Evolutionary conservation across 2,113 vertebrate species (phyloP).

Genomic region (Vombatus ursinus): DNA sequence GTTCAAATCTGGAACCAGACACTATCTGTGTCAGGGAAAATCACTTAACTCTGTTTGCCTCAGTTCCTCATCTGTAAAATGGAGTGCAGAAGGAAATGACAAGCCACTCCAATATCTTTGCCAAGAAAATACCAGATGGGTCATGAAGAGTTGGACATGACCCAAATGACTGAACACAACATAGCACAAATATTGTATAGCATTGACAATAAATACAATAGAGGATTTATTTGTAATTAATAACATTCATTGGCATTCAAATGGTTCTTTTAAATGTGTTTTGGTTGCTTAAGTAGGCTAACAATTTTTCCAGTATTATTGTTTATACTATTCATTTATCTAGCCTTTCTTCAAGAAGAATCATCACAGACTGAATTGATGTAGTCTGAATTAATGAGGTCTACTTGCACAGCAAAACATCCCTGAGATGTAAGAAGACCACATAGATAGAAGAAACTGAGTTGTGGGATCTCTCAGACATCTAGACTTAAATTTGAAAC

Average conservation of each 20-base stretch:
- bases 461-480: constrained; percentile 45
- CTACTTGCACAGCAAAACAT: constrained; percentile 34
- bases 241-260: neutral
- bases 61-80: neutral
- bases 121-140: neutral
- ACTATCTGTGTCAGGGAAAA: neutral
- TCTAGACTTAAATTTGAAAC: constrained; percentile 41
- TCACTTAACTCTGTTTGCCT: neutral
- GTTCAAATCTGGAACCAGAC: neutral
- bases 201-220: neutral
- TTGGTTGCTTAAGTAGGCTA: neutral
- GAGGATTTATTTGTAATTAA: neutral
- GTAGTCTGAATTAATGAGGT: constrained; percentile 55
- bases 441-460: constrained; percentile 53
- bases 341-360: neutral
- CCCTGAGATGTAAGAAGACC: constrained; percentile 49
- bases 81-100: neutral
- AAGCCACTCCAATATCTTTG: neutral
- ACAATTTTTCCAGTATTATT: neutral
- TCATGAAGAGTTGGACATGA: neutral
- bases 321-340: neutral
- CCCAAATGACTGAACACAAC: neutral
- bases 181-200: neutral
- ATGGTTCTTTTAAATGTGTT: neutral
- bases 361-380: neutral